Evolutionary conservation across 2,888 invertebrate genomes (phyloP), one percentile per base, ranked within the genome.

Genomic region (Cremastobaeus sp.): DNA sequence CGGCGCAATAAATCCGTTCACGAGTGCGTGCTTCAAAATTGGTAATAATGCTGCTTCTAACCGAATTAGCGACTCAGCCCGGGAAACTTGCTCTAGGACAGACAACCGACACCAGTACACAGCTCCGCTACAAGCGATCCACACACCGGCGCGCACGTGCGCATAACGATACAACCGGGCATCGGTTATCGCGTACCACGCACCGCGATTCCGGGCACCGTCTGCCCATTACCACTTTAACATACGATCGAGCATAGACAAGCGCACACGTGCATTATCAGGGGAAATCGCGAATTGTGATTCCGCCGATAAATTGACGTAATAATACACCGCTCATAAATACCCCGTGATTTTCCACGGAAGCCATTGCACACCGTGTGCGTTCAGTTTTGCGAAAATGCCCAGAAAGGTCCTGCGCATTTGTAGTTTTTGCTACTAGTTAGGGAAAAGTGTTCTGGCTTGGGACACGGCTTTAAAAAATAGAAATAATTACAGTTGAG

Each of bases 11-110:
- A 78, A 69, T 59, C 50, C 32, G 45, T 39, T 15, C 18, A 39
- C 68, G 37, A 54, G 45, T 60, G 20, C 20, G 60, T 39, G 69
- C 54, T 62, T 76, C 71, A 43, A 72, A 70, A 76, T 76, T 70
- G 69, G 65, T 73, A 68, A 71, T 75, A 74, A 75, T 74, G 73
- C 62, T 73, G 30, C 28, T 64, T 66, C 68, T 76, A 74, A 73
- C 70, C 69, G 69, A 71, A 73, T 77, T 78, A 70, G 65, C 69
- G 50, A 37, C 39, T 43, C 52, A 32, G 59, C 69, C 69, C 59
- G 54, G 41, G 69, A 62, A 62, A 70, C 14, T 14, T 17, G 39
- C 43, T 50, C 18, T 15, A 9, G 35, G 47, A 41, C 45, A 37
- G 30, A 35, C 43, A 15, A 21, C 57, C 41, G 28, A 57, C n/a